Percentiles rank a stretch among this genome's conserved stretches.
phyloP scores from a whole-genome alignment of 2,888 invertebrate species.

The Leptinotarsa haldemani region DNA sequence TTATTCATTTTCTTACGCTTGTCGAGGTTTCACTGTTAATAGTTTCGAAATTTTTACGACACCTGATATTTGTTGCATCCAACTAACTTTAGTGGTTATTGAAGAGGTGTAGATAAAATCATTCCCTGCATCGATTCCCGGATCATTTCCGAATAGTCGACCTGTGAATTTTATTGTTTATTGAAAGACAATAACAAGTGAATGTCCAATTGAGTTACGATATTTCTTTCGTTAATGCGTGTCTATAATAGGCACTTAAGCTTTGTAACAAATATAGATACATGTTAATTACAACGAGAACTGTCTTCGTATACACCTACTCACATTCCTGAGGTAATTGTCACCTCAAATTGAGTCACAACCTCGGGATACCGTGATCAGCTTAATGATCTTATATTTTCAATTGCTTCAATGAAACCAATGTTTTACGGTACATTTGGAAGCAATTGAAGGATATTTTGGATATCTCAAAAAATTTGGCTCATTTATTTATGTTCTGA shows the following conservation, averaged over 20 bases:
- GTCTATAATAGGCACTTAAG: conserved; percentile 5
- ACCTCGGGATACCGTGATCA: not conserved
- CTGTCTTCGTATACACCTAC: conserved; percentile 16
- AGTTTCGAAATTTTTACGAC: conserved; percentile 9
- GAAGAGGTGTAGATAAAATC: conserved; percentile 24
- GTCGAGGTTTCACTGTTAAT: not conserved
- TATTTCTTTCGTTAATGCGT: not conserved
- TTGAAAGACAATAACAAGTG: conserved; percentile 19
- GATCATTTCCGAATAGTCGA: not conserved
- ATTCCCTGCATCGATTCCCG: conserved; percentile 4
- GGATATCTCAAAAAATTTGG: too few relatives aligned
- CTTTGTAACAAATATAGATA: conserved; percentile 17
- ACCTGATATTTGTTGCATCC: not conserved
- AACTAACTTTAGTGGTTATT: not conserved
- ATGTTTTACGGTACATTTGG: not conserved
- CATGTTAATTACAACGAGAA: conserved; percentile 17
- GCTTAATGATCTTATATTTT: not conserved
- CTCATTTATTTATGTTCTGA: too few relatives aligned
- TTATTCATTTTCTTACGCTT: not conserved
- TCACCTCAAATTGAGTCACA: conserved; percentile 14
- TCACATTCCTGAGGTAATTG: not conserved
- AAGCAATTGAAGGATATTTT: not conserved
- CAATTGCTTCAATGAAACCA: not conserved
- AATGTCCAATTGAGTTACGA: conserved; percentile 22
- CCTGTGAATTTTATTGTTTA: conserved; percentile 22